These are phyloP conservation scores for Sinocyclocheilus maitianheensis DNA, from an alignment of 2,113 vertebrate genomes.

Conservation along the genomic window DNA sequence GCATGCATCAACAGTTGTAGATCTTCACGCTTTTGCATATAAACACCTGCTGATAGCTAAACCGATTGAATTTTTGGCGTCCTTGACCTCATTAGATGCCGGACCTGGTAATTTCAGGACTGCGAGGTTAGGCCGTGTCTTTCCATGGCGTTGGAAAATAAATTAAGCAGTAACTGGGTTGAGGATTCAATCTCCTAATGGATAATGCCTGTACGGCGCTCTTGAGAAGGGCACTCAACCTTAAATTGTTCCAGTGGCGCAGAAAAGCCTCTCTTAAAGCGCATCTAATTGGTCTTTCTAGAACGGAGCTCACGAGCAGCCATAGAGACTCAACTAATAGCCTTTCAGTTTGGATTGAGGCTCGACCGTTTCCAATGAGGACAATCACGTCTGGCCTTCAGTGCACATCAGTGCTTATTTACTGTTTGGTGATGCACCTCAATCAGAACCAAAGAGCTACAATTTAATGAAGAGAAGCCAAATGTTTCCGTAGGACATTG, in stretches of 20 bases:
- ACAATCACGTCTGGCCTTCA: neutral
- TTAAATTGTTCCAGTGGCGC: constrained; percentile 27
- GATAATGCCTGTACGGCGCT: constrained; percentile 21
- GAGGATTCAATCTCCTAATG: constrained; percentile 41
- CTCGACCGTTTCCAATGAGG: neutral
- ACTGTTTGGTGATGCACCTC: neutral
- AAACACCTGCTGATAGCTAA: constrained; percentile 5
- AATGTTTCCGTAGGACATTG: neutral
- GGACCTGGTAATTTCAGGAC: neutral
- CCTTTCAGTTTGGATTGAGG: neutral
- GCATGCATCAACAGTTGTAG: neutral
- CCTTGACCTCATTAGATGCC: constrained; percentile 30
- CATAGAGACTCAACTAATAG: neutral
- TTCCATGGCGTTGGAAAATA: neutral
- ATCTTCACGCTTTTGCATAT: neutral
- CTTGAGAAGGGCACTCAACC: constrained; percentile 10
- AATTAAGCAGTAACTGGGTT: constrained; percentile 31
- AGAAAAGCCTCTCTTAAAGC: constrained; percentile 29
- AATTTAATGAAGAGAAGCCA: neutral
- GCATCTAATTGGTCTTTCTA: constrained; percentile 15
- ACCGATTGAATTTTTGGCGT: neutral
- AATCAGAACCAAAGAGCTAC: neutral
- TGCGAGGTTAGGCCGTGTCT: neutral
- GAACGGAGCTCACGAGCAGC: neutral
- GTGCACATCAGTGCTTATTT: neutral